Conservation (phyloP, 2,888 invertebrate genomes). For the Pachycephus smyrnensis region DNA sequence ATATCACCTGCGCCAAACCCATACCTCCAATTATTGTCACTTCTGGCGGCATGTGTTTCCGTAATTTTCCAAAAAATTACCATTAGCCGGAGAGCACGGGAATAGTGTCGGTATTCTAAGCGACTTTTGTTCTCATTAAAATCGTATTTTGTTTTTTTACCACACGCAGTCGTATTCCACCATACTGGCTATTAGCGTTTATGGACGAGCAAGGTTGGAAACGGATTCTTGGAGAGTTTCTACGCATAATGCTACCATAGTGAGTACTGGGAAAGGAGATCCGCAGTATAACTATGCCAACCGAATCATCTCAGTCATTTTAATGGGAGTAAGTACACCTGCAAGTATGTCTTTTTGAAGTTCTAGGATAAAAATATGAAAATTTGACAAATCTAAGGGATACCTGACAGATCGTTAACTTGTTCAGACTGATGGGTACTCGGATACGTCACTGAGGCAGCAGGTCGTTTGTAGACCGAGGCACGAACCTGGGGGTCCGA, state of each 20-base stretch:
- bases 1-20: not conserved
- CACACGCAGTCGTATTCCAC: not conserved
- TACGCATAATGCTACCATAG: no score
- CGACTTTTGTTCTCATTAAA: conserved; percentile 40
- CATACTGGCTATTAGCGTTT: not conserved
- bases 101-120: conserved; percentile 4
- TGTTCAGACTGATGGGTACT: not conserved
- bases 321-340: no score
- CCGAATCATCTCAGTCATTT: not conserved
- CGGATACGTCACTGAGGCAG: not conserved
- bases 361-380: not conserved
- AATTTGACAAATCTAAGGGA: no score
- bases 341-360: no score
- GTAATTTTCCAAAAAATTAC: conserved; percentile 42
- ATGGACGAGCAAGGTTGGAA: not conserved
- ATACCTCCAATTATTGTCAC: not conserved
- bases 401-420: not conserved
- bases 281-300: not conserved
- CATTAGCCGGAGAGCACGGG: conserved; percentile 18
- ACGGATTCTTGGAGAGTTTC: not conserved
- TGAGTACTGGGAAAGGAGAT: no score
- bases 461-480: conserved; percentile 18
- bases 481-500: conserved; percentile 35
- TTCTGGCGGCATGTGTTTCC: conserved; percentile 34
- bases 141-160: conserved; percentile 34